These are phyloP conservation scores for Syncerus caffer DNA, from an alignment of 2,797 vertebrate genomes.

Conservation along the genomic window DNA sequence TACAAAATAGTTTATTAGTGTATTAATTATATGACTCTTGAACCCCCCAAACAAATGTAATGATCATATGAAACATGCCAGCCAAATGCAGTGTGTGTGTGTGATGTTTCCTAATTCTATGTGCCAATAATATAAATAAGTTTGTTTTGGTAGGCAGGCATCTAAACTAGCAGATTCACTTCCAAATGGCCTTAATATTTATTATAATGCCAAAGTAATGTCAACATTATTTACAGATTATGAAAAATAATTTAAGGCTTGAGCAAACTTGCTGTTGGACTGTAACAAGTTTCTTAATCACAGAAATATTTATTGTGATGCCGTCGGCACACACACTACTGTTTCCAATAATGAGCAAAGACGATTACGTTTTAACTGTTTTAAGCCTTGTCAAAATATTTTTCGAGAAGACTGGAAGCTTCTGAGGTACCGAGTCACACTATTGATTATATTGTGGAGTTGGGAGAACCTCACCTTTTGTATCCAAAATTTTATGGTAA, in stretches of 20 bases:
- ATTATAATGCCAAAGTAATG: slow-evolving; percentile 81
- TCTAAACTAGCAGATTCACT: slow-evolving; percentile 74
- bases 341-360: slow-evolving; percentile 82
- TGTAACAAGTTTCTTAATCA: slow-evolving; percentile 81
- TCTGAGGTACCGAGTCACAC: slow-evolving; percentile 80
- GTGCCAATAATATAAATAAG: slow-evolving; percentile 76
- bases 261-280: slow-evolving; percentile 79
- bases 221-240: slow-evolving; percentile 83
- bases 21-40: slow-evolving; percentile 69
- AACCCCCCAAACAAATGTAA: slow-evolving; percentile 61
- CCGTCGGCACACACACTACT: slow-evolving; percentile 69
- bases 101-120: neutral
- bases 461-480: slow-evolving; percentile 83
- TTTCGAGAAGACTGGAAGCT: slow-evolving; percentile 79
- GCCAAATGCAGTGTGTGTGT: slow-evolving; percentile 35
- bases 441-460: slow-evolving; percentile 81
- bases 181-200: slow-evolving; percentile 82
- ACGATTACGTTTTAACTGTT: slow-evolving; percentile 81
- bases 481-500: slow-evolving; percentile 82
- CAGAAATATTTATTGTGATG: slow-evolving; percentile 82
- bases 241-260: slow-evolving; percentile 77
- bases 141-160: slow-evolving; percentile 65
- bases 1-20: slow-evolving; percentile 68
- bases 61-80: slow-evolving; percentile 57
- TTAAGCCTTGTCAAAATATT: slow-evolving; percentile 87